These are phyloP conservation scores for Lamprologus ornatipinnis DNA, from an alignment of 2,113 vertebrate genomes.

Conservation along the genomic window DNA sequence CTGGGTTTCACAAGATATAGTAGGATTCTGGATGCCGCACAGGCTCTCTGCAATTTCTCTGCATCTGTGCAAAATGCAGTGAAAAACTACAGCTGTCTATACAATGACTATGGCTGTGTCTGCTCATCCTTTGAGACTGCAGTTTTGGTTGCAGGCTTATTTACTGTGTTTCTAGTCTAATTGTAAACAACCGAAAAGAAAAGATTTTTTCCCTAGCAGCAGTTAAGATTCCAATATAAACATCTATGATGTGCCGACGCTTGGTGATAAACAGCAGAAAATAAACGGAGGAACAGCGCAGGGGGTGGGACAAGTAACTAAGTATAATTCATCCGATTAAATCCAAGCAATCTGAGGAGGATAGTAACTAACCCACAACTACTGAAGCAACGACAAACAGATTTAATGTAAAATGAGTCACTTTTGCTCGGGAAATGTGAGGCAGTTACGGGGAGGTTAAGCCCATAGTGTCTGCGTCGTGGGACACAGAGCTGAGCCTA, in stretches of 20 bases:
- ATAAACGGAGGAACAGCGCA: neutral
- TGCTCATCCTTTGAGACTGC: neutral
- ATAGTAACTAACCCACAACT: neutral
- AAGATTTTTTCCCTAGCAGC: neutral
- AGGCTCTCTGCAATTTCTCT: neutral
- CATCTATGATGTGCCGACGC: neutral
- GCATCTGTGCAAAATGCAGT: neutral
- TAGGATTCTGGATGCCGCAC: neutral
- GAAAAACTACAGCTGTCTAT: neutral
- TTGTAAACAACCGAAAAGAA: neutral
- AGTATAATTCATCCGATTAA: neutral
- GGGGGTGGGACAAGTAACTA: neutral
- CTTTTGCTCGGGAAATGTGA: conserved; percentile 6
- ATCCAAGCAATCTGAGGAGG: neutral
- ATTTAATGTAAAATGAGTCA: neutral
- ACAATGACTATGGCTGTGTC: neutral
- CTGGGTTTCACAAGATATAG: neutral
- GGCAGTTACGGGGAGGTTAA: neutral
- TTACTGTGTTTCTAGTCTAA: neutral
- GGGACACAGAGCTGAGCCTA: neutral
- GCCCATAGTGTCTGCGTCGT: neutral
- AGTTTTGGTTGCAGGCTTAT: neutral
- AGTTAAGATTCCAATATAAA: neutral
- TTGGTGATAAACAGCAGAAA: neutral
- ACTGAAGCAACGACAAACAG: neutral